A percentile compares a stretch with the other conserved stretches of the same genome.
phyloP scores from a whole-genome alignment of 2,113 vertebrate genomes.

The Pachypanchax playfairii region DNA sequence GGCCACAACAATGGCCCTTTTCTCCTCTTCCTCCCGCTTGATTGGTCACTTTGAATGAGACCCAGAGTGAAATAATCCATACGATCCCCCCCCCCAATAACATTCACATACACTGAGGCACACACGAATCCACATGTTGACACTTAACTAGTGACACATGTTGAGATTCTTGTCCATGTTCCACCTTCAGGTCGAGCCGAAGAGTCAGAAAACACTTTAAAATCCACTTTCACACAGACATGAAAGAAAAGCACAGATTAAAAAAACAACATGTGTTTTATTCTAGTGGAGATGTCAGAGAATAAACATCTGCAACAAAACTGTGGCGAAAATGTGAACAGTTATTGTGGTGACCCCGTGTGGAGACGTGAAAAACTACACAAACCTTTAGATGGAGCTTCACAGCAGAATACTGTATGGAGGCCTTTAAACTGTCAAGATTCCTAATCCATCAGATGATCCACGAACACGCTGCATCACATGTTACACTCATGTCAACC shows the following conservation, averaged over 20 bases:
- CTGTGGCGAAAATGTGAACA: neutral
- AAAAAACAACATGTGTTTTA: neutral
- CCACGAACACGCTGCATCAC: too few species aligned
- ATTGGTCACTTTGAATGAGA: conserved; percentile 69
- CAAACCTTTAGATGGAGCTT: neutral
- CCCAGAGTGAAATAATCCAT: conserved; percentile 64
- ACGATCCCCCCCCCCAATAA: conserved; percentile 35
- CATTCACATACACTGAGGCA: conserved; percentile 33
- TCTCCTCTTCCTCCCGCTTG: conserved; percentile 68
- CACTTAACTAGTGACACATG: conserved; percentile 36
- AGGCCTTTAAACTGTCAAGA: too few species aligned
- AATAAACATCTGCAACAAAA: neutral
- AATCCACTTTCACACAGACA: neutral
- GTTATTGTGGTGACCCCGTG: conserved; percentile 41
- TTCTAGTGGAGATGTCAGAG: neutral
- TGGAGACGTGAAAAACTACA: conserved; percentile 30
- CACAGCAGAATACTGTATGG: too few species aligned
- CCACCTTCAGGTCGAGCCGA: neutral
- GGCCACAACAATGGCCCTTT: conserved; percentile 69
- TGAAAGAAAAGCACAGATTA: neutral
- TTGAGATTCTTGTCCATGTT: neutral
- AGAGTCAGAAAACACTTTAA: neutral
- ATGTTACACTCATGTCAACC: too few species aligned
- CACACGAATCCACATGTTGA: conserved; percentile 43
- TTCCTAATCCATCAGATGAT: too few species aligned